Evolutionary conservation across 2,888 invertebrate genomes (phyloP).

Genomic region (Cosmia pyralina): DNA sequence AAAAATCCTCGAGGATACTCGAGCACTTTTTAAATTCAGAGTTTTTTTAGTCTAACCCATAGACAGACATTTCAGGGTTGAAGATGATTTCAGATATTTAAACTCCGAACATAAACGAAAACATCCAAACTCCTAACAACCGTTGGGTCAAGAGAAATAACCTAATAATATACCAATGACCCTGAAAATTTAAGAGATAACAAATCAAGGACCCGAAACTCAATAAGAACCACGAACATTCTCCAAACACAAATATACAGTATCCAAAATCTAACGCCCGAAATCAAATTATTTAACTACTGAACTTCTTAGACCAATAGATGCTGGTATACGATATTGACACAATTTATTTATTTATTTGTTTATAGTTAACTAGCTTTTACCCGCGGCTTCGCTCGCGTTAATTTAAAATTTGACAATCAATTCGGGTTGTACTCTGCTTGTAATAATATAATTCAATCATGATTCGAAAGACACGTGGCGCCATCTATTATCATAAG

Average conservation of each 20-base stretch:
- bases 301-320: slow-evolving; percentile 21
- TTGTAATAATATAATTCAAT: too few relatives aligned
- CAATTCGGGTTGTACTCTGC: too few relatives aligned
- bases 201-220: slow-evolving; percentile 41
- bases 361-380: too few relatives aligned
- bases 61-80: background rate
- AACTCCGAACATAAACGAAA: too few relatives aligned
- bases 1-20: too few relatives aligned
- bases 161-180: slow-evolving; percentile 8
- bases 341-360: background rate
- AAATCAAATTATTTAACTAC: slow-evolving; percentile 42
- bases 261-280: slow-evolving; percentile 34
- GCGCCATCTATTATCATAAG: too few relatives aligned
- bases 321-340: slow-evolving; percentile 14
- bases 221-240: slow-evolving; percentile 47
- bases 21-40: too few relatives aligned
- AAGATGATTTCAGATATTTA: background rate
- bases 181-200: slow-evolving; percentile 31
- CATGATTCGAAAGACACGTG: too few relatives aligned
- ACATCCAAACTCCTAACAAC: background rate
- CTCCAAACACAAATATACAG: slow-evolving; percentile 28
- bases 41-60: too few relatives aligned
- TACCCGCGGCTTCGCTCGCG: too few relatives aligned
- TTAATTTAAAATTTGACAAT: too few relatives aligned
- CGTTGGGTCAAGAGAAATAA: slow-evolving; percentile 4